A percentile compares a stretch with the other conserved stretches of the same genome.
phyloP scores from a whole-genome alignment of 1,140 invertebrate genomes.

The Vanessa tameamea region DNA sequence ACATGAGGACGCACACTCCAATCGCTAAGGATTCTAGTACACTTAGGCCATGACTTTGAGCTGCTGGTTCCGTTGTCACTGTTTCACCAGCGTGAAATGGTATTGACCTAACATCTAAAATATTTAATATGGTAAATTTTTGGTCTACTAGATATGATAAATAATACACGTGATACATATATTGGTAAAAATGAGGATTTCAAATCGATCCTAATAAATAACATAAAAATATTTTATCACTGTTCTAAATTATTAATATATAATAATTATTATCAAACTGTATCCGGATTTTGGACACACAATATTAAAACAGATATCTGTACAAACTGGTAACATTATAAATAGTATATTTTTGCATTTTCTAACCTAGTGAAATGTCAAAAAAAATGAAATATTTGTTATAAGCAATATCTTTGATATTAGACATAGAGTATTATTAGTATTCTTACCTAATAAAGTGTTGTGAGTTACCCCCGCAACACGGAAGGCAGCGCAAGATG shows the following conservation, averaged over 20 bases:
- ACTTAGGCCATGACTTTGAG: slow-evolving; percentile 62
- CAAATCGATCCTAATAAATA: too few species aligned
- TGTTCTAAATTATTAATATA: too few species aligned
- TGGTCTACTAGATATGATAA: not conserved
- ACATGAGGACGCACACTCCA: slow-evolving; percentile 68
- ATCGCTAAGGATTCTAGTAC: slow-evolving; percentile 70
- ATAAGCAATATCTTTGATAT: too few species aligned
- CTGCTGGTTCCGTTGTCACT: slow-evolving; percentile 55
- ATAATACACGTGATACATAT: not conserved
- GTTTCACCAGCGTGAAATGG: slow-evolving; percentile 72
- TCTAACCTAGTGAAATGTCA: too few species aligned
- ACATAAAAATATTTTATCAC: too few species aligned
- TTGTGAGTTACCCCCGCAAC: slow-evolving; percentile 69
- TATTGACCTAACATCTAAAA: slow-evolving; percentile 74
- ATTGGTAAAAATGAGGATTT: not conserved
- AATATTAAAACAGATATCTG: too few species aligned
- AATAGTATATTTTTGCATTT: too few species aligned
- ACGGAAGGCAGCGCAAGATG: slow-evolving; percentile 74
- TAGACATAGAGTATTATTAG: not conserved
- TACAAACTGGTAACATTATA: too few species aligned
- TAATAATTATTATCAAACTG: too few species aligned
- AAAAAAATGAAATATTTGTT: too few species aligned
- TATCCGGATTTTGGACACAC: too few species aligned
- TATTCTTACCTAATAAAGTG: slow-evolving; percentile 53
- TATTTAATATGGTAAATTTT: not conserved